These are phyloP conservation scores for Apaloderma vittatum DNA, from an alignment of 2,113 vertebrate genomes.

Conservation along the genomic window DNA sequence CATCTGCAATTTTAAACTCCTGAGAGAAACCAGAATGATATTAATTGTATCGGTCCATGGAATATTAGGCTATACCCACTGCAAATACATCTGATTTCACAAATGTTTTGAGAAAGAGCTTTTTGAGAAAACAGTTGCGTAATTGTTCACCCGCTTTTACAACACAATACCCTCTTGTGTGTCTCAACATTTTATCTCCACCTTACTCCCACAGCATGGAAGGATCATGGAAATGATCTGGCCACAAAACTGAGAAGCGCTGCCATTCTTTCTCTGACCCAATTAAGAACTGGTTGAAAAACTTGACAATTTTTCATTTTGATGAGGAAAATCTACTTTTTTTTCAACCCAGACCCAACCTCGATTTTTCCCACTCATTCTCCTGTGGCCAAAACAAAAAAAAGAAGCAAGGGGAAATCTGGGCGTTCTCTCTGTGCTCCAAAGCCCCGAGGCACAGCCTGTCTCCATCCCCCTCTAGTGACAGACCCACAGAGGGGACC, in stretches of 20 bases:
- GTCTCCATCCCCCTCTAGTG: conserved; percentile 58
- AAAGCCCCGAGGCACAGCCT: not conserved
- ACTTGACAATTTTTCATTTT: not conserved
- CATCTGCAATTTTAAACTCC: not conserved
- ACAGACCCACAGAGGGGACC: not conserved
- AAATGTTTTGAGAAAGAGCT: not conserved
- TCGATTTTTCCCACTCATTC: fast-evolving
- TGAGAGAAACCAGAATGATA: not conserved
- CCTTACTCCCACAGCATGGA: not conserved
- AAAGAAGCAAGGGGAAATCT: not conserved
- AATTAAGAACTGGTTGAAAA: not conserved
- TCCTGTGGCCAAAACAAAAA: not conserved
- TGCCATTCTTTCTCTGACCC: not conserved
- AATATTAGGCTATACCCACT: not conserved
- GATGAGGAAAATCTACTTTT: fast-evolving
- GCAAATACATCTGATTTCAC: not conserved
- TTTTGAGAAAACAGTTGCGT: not conserved
- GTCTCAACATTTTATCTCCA: not conserved
- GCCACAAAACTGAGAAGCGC: fast-evolving
- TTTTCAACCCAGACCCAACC: not conserved
- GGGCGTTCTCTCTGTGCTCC: not conserved
- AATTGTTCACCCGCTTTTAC: not conserved
- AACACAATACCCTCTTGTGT: not conserved
- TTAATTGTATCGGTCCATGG: not conserved
- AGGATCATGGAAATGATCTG: not conserved